Percentiles rank a stretch among this genome's conserved stretches.
phyloP scores from a whole-genome alignment of 2,888 invertebrate species.

The Dyspetes luteomarginatus region DNA sequence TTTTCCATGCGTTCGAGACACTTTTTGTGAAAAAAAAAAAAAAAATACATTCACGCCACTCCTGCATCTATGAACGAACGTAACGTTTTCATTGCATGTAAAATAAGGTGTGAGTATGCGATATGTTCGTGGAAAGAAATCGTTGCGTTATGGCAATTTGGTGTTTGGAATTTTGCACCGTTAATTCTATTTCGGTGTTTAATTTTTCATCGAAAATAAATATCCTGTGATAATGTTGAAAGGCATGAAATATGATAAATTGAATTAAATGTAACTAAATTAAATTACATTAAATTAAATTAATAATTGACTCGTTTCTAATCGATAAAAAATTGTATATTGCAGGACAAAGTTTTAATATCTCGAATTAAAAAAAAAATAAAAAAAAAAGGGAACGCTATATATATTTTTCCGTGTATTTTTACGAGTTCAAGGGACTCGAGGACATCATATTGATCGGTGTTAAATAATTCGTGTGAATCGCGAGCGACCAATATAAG shows the following conservation, averaged over 20 bases:
- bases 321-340: too few relatives aligned
- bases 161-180: neutral
- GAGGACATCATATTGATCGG: conserved; percentile 15
- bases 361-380: too few relatives aligned
- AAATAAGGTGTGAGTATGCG: neutral
- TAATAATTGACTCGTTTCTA: neutral
- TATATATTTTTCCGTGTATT: neutral
- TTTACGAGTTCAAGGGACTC: conserved; percentile 16
- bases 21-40: neutral
- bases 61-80: neutral
- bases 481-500: neutral
- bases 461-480: conserved; percentile 12
- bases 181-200: neutral
- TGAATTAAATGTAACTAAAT: neutral
- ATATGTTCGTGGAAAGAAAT: neutral
- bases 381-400: too few relatives aligned
- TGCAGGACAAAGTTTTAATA: too few relatives aligned
- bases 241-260: neutral
- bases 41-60: conserved; percentile 1
- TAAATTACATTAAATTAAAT: neutral
- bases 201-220: neutral
- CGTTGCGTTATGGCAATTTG: neutral
- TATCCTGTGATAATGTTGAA: neutral
- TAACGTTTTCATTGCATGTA: conserved; percentile 18
- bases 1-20: conserved; percentile 1